phyloP scores from a whole-genome alignment of 2,888 invertebrate genomes.

The Laothoe populi region DNA sequence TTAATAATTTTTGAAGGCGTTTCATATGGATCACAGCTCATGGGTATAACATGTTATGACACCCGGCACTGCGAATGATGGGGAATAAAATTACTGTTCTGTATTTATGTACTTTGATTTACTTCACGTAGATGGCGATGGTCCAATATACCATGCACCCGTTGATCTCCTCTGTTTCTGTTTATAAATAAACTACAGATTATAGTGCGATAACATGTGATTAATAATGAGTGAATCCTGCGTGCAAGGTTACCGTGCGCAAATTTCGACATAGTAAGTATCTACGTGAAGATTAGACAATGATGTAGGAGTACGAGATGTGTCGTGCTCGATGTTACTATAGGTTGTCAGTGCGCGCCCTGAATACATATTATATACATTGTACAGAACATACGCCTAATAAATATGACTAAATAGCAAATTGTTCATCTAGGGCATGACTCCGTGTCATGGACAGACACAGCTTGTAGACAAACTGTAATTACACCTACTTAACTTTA shows the following conservation, averaged over 20 bases:
- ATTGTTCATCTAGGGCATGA: slow-evolving; percentile 35
- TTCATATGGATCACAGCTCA: too few species aligned
- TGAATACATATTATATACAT: slow-evolving; percentile 41
- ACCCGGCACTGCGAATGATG: too few species aligned
- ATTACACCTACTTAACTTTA: not conserved
- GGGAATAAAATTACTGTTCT: too few species aligned
- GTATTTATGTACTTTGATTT: too few species aligned
- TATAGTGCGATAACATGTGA: slow-evolving; percentile 4
- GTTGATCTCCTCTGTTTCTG: too few species aligned
- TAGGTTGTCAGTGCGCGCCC: slow-evolving; percentile 39
- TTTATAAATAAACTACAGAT: not conserved
- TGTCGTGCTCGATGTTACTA: not conserved
- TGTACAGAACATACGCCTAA: not conserved
- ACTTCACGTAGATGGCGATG: too few species aligned
- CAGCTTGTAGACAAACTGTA: slow-evolving; percentile 13
- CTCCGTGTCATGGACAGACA: slow-evolving; percentile 37
- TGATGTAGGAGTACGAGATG: not conserved
- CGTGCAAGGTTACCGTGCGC: slow-evolving; percentile 9
- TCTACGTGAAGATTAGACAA: slow-evolving; percentile 19
- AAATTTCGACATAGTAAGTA: slow-evolving; percentile 12
- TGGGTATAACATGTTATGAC: too few species aligned
- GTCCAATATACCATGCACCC: too few species aligned
- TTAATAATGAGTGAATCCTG: slow-evolving; percentile 16
- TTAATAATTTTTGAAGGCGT: too few species aligned
- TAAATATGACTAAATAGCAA: slow-evolving; percentile 35